Percentiles rank a stretch among this genome's conserved stretches.
Conservation (phyloP, 2,113 vertebrate species). For the Gracilinanus agilis region DNA sequence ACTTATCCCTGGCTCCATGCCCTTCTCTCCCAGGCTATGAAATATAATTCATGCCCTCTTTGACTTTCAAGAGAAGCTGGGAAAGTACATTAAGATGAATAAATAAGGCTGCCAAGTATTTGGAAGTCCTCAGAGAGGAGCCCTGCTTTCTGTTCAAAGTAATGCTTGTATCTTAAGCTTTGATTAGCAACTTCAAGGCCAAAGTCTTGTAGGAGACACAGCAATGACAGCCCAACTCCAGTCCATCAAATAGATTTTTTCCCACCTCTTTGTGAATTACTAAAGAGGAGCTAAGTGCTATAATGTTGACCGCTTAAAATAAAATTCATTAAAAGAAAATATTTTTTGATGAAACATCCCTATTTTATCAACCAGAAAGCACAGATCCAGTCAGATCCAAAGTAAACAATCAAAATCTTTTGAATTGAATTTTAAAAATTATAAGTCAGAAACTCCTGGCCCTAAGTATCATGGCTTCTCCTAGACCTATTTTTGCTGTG, state of each 20-base stretch:
- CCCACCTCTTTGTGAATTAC: not conserved
- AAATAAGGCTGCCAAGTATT: constrained; percentile 2
- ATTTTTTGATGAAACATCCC: not conserved
- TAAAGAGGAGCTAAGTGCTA: not conserved
- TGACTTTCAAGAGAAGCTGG: not conserved
- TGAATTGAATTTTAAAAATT: not conserved
- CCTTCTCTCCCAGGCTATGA: not conserved
- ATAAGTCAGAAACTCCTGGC: not conserved
- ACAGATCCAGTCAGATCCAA: not conserved
- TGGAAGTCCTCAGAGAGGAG: not conserved
- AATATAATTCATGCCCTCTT: not conserved
- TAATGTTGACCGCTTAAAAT: not conserved
- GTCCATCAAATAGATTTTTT: not conserved
- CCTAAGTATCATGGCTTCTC: not conserved
- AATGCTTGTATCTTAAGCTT: not conserved
- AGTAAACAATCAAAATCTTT: not conserved
- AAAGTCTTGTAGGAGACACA: not conserved
- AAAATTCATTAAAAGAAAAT: not conserved
- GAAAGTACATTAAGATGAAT: not conserved
- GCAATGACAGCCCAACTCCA: not conserved
- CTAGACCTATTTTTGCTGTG: constrained; percentile 38
- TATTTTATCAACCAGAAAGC: not conserved
- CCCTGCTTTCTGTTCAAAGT: not conserved
- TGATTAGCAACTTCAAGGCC: not conserved
- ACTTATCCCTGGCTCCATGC: not conserved